Conservation (phyloP, 2,797 vertebrate species). For the Phaenicophaeus curvirostris region DNA sequence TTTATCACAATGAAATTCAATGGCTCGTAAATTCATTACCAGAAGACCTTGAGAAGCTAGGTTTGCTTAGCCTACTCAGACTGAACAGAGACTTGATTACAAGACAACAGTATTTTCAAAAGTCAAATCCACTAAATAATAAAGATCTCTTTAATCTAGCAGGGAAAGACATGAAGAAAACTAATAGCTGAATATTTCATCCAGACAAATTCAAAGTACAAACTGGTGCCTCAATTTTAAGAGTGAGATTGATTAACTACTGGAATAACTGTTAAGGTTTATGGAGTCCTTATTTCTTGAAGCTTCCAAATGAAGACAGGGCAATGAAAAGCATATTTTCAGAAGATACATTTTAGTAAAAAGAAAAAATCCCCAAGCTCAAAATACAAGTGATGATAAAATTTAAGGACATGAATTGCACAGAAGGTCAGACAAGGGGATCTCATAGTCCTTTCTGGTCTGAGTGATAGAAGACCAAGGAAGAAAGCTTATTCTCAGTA, state of each 20-base stretch:
- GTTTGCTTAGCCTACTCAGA: not conserved
- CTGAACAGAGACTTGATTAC: not conserved
- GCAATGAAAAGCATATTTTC: not conserved
- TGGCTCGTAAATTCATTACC: not conserved
- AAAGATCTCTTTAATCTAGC: not conserved
- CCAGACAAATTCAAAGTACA: not conserved
- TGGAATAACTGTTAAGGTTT: not conserved
- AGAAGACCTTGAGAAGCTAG: not conserved
- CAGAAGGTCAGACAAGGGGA: not conserved
- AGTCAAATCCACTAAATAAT: constrained; percentile 16
- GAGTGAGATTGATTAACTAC: not conserved
- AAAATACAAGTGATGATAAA: not conserved
- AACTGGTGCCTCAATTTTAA: not conserved
- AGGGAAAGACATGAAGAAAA: not conserved
- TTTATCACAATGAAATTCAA: not conserved
- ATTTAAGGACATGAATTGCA: not conserved
- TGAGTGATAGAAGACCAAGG: not conserved
- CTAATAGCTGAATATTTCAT: not conserved
- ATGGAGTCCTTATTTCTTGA: not conserved
- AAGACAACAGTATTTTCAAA: not conserved
- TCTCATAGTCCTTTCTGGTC: not conserved
- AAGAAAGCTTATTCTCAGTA: not conserved
- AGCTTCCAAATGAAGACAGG: not conserved
- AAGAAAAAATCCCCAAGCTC: not conserved
- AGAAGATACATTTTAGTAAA: not conserved